Evolutionary conservation across 2,113 vertebrate species (phyloP).

Genomic region (Zosterops borbonicus): DNA sequence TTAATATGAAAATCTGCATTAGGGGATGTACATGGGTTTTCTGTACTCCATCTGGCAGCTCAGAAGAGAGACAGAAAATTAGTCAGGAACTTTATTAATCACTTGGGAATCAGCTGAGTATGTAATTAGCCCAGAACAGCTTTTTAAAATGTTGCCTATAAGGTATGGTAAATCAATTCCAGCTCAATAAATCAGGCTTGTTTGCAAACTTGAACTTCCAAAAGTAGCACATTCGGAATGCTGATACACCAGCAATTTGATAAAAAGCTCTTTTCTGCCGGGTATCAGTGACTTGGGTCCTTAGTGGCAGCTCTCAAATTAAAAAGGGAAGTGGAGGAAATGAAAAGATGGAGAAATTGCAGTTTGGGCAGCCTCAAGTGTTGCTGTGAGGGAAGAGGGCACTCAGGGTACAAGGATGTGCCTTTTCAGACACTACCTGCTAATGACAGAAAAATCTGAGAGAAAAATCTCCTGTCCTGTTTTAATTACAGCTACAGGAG

Average conservation of each 20-base stretch:
- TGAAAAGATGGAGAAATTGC: background rate
- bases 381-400: background rate
- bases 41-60: slow-evolving; percentile 39
- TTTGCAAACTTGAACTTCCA: slow-evolving; percentile 11
- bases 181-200: slow-evolving; percentile 6
- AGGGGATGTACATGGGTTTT: slow-evolving; percentile 10
- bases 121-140: slow-evolving; percentile 41
- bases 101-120: slow-evolving; percentile 16
- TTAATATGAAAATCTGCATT: slow-evolving; percentile 14
- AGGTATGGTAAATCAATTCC: background rate
- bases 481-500: background rate
- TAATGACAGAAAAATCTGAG: background rate
- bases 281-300: background rate
- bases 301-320: background rate
- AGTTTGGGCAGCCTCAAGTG: background rate
- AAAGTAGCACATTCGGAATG: background rate
- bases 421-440: background rate
- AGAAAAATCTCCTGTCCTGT: background rate
- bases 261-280: background rate
- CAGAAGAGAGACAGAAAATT: slow-evolving; percentile 36
- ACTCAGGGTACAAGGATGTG: background rate
- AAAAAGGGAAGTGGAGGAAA: background rate
- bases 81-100: slow-evolving; percentile 59
- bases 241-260: background rate
- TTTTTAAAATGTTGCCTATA: slow-evolving; percentile 27